Base-by-base conservation (phyloP, 2,113 vertebrate species). In the Bungarus multicinctus region DNA sequence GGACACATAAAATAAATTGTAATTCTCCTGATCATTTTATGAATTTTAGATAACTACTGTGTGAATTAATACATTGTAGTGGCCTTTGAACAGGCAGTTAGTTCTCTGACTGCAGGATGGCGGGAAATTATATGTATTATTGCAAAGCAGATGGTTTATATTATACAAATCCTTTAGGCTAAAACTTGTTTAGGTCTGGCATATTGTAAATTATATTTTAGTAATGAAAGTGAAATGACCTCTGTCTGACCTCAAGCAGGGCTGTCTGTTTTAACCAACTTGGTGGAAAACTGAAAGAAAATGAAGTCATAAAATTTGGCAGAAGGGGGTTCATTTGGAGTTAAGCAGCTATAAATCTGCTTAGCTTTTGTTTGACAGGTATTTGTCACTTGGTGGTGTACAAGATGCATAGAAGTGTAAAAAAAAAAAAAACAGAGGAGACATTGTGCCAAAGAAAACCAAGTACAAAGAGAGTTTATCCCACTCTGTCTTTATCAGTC, bases 91-190 rank as follows among this genome's bases (percentile, higher is more conserved):
- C 95, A 97, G 94, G 97, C 97, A 97, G 94, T 93, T 97, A 96
- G n/a, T n/a, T n/a, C n/a, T 97, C 96, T 97, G 97, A 97, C 96
- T 96, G 96, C 27, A 47, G 97, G 96, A 98, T 94, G 97, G 97
- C 95, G 97, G 97, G 98, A 98, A 98, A 98, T 98, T 97, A 97
- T 97, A 97, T 97, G 97, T 98, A 98, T 98, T 98, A 97, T 98
- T 97, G 97, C 97, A 95, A 97, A 97, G 97, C 98, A 99, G 98
- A 98, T 99, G 99, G 98, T 99, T 99, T 98, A 97, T 95, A 98
- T 99, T 99, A 97, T 74, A 96, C 96, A 97, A 97, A 98, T 97
- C 98, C 98, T 98, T 98, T 98, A 98, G 98, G 98, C 97, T 98
- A 97, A 97, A 97, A 98, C 97, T 98, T 98, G 98, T 98, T 98